A percentile compares a stretch with the other conserved stretches of the same genome.
Evolutionary conservation across 2,797 vertebrate genomes (phyloP).

Genomic region (Chloroceryle inda): DNA sequence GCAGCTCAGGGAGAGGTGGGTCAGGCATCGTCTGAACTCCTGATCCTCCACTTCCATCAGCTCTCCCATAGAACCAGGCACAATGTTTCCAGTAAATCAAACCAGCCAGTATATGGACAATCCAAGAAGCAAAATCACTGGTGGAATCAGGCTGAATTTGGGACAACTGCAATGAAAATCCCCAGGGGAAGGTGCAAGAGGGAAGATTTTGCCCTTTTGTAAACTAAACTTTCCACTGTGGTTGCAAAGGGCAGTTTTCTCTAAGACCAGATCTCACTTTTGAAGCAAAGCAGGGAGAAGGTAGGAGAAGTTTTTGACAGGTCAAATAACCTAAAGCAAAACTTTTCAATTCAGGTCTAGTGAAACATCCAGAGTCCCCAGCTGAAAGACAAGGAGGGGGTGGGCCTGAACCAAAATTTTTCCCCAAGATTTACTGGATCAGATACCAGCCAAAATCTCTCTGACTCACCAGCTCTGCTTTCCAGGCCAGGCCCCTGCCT

Average conservation of each 20-base stretch:
- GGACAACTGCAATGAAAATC: neutral
- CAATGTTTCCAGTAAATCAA: neutral
- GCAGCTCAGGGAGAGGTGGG: neutral
- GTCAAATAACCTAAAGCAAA: neutral
- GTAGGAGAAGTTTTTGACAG: neutral
- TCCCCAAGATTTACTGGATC: neutral
- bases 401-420: neutral
- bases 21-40: neutral
- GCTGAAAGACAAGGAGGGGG: fast-evolving
- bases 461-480: neutral
- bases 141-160: neutral
- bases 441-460: neutral
- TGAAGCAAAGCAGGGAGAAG: neutral
- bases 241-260: neutral
- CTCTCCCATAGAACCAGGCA: neutral
- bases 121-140: neutral
- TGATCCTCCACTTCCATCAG: neutral
- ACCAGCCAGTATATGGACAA: neutral
- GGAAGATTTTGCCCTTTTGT: neutral
- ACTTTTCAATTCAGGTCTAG: neutral
- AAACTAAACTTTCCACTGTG: neutral
- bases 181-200: neutral
- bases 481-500: neutral
- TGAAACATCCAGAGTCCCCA: neutral
- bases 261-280: neutral